These are phyloP conservation scores for Tridacna gigas DNA, from an alignment of 2,888 invertebrate genomes.

Conservation along the genomic window DNA sequence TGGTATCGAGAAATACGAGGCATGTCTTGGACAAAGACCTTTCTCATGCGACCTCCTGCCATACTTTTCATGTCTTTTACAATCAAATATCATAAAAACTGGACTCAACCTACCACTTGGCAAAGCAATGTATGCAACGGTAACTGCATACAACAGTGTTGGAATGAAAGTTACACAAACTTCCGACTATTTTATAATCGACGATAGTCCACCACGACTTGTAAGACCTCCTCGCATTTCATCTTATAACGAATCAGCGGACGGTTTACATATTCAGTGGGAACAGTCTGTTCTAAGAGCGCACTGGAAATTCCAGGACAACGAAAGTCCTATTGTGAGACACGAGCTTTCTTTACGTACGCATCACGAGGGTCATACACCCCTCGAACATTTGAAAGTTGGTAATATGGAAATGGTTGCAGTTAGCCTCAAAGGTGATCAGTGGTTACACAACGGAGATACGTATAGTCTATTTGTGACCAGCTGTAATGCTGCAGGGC, in stretches of 20 bases:
- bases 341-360: constrained; percentile 52
- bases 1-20: constrained; percentile 47
- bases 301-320: constrained; percentile 55
- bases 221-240: constrained; percentile 25
- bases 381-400: constrained; percentile 48
- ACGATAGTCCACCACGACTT: constrained; percentile 41
- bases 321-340: constrained; percentile 55
- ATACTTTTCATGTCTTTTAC: constrained; percentile 21
- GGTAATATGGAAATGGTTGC: constrained; percentile 46
- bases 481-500: constrained; percentile 66
- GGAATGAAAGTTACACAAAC: constrained; percentile 31
- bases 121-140: constrained; percentile 49
- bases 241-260: neutral
- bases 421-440: constrained; percentile 36
- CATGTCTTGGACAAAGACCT: constrained; percentile 37
- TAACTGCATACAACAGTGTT: constrained; percentile 44
- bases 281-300: constrained; percentile 60
- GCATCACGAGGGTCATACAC: constrained; percentile 59
- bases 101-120: constrained; percentile 41
- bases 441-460: constrained; percentile 61
- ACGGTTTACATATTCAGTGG: constrained; percentile 29
- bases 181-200: constrained; percentile 49
- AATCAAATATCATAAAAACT: constrained; percentile 35
- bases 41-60: constrained; percentile 35
- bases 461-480: constrained; percentile 56